Percentiles rank a stretch among this genome's conserved stretches.
These are phyloP conservation scores for Cinara cedri DNA, from an alignment of 2,888 invertebrate genomes.

Conservation along the genomic window DNA sequence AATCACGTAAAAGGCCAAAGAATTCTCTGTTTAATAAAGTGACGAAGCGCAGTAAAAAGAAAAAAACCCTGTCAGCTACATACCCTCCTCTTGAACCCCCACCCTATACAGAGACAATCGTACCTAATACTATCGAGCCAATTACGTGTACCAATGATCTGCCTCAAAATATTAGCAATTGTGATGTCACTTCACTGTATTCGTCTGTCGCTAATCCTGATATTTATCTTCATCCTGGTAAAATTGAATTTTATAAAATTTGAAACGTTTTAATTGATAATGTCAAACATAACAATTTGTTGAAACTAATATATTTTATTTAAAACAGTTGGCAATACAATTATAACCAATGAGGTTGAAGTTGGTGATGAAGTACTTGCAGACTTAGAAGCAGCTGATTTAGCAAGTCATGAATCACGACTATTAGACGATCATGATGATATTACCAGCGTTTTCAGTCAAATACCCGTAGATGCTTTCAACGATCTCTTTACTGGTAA, in stretches of 20 bases:
- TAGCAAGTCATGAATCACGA: constrained; percentile 66
- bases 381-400: constrained; percentile 65
- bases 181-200: constrained; percentile 48
- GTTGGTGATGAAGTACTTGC: constrained; percentile 69
- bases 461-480: constrained; percentile 81
- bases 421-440: constrained; percentile 77
- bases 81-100: constrained; percentile 22
- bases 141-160: constrained; percentile 47
- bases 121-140: constrained; percentile 48
- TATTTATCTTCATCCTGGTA: constrained; percentile 53
- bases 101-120: constrained; percentile 32
- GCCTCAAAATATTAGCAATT: constrained; percentile 34
- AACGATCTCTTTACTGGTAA: constrained; percentile 80
- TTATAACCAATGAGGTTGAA: constrained; percentile 60
- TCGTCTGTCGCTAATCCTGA: constrained; percentile 46
- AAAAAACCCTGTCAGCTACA: constrained; percentile 60
- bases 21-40: constrained; percentile 65
- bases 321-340: constrained; percentile 29
- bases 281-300: not conserved
- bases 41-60: constrained; percentile 68
- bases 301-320: not conserved
- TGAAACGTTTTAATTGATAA: not conserved
- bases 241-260: constrained; percentile 2
- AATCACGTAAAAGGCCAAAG: constrained; percentile 70
- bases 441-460: constrained; percentile 78